Evolutionary conservation across 1,140 invertebrate genomes (phyloP), one percentile per base, ranked within the genome.

Genomic region (Rhyacophila brunnea): DNA sequence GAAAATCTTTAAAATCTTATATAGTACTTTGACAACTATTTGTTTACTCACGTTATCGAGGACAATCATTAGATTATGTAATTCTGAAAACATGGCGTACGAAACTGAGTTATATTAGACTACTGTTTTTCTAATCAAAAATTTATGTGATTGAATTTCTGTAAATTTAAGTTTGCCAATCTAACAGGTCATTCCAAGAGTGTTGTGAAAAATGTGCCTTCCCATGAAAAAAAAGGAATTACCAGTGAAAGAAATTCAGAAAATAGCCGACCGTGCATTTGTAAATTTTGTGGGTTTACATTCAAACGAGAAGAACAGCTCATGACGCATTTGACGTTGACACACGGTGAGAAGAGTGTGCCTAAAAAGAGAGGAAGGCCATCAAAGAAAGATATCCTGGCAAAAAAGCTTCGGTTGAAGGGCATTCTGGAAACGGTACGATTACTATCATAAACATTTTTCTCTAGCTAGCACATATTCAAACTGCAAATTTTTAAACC

Each of bases 371-470:
- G 62, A 40, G 62, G 62, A 7, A 34, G 62, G n/a, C 62, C 62
- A n/a, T 64, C 62, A 5, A 64, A 64, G 45, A 64, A 64, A 43
- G 58, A 64, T 34, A 58, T 60, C 17, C 18, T 58, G 11, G 42
- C 50, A 6, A 60, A 60, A 34, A 60, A 64, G 35, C 28, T 60
- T 14, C 50, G 54, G 35, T n/a, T 64, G 6, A 64, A 64, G 47
- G 55, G 54, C 13, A 45, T 64, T 32, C 50, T 64, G 54, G 54
- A 64, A 36, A 53, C 53, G 32, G 62, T 64, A 40, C 17, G n/a
- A n/a, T n/a, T n/a, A n/a, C n/a, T n/a, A n/a, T n/a, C n/a, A n/a
- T n/a, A n/a, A n/a, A n/a, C n/a, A n/a, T n/a, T n/a, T n/a, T n/a
- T n/a, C n/a, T n/a, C n/a, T n/a, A n/a, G n/a, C n/a, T n/a, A n/a